Percentiles rank a stretch among this genome's conserved stretches.
These are phyloP conservation scores for Sorex fumeus DNA, from an alignment of 2,113 vertebrate genomes.

Conservation along the genomic window DNA sequence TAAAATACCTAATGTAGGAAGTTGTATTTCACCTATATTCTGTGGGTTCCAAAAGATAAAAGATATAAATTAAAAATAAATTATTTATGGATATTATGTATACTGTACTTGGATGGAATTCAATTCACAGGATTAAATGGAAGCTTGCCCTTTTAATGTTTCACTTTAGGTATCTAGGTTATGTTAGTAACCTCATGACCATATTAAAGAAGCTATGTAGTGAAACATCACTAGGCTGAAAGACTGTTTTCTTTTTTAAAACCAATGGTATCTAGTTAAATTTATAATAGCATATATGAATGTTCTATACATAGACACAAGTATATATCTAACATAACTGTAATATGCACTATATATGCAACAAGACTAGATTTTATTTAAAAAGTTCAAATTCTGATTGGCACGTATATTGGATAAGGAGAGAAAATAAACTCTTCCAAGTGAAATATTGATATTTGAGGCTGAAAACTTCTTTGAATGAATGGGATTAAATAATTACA, in stretches of 20 bases:
- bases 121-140: constrained; percentile 38
- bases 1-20: neutral
- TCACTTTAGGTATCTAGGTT: constrained; percentile 35
- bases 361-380: neutral
- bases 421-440: constrained; percentile 62
- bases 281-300: constrained; percentile 20
- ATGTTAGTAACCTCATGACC: neutral
- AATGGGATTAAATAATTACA: constrained; percentile 75
- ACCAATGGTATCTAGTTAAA: constrained; percentile 20
- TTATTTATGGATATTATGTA: no score
- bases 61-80: constrained; percentile 1
- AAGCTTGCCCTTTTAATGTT: constrained; percentile 24
- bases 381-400: constrained; percentile 41
- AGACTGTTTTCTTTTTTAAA: constrained; percentile 23
- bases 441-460: constrained; percentile 56
- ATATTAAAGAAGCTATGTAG: neutral
- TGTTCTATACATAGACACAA: neutral
- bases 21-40: constrained; percentile 1
- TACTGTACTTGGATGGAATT: neutral
- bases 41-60: neutral
- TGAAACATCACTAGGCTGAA: constrained; percentile 33
- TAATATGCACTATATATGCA: neutral
- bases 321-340: neutral
- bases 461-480: constrained; percentile 67
- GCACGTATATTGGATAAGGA: neutral